Evolutionary conservation across 2,113 vertebrate genomes (phyloP), one percentile per base, ranked within the genome.

Genomic region (Osmerus mordax): DNA sequence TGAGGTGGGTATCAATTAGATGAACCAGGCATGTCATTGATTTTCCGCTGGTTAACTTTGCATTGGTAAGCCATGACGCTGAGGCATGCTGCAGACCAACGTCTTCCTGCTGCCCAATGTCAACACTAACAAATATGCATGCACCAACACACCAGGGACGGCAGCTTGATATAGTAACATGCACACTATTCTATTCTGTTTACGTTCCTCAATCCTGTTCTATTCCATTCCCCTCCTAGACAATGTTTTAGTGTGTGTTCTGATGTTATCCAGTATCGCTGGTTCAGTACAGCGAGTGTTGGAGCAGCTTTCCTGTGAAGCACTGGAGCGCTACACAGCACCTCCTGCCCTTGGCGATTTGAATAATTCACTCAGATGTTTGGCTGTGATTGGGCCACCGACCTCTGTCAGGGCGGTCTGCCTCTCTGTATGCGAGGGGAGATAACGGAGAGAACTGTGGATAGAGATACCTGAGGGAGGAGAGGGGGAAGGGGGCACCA

Each of bases 11-110:
- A 91, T 90, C 90, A 92, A 90, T 92, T 91, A 90, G 84, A 86
- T 85, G 88, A 91, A 71, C 84, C 87, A 85, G 83, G 70, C 91
- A 90, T 91, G 91, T 92, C 90, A 92, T 91, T 89, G 91, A 92
- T 91, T 92, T 91, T 89, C 87, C 83, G 78, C 77, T 82, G 83
- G 87, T 88, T 91, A 85, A 89, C 80, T 91, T 86, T 82, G 83
- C 83, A 80, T 68, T n/a, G 28, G 74, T 80, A 78, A 85, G 71
- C 88, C 87, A 76, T 85, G 86, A 83, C 77, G 77, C 71, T 80
- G 51, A 77, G 75, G 77, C 15, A 55, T 74, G 53, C 68, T 12
- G 23, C 82, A 70, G 72, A 47, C 41, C 41, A 47, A 11, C 9
- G 78, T 80, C 72, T 71, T 75, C 76, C 75, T 69, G 60, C 69